Conservation (phyloP, 1,140 invertebrate species). For the Heliconius congener region DNA sequence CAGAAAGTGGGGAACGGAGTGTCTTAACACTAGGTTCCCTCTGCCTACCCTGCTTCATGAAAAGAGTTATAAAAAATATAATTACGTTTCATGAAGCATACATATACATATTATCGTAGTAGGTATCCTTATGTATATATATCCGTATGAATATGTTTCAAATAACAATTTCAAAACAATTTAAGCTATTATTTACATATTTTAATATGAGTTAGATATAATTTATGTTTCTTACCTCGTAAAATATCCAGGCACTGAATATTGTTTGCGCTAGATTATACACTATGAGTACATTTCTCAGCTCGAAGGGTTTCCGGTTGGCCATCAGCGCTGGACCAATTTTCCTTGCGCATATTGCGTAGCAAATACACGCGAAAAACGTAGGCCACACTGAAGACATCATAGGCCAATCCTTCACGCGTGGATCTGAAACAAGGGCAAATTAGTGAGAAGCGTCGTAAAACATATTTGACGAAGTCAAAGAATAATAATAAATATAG, state of each 20-base stretch:
- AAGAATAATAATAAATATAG: neutral
- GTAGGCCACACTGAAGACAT: conserved; percentile 96
- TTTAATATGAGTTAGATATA: too few species aligned
- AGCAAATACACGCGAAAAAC: conserved; percentile 89
- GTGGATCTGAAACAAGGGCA: conserved; percentile 86
- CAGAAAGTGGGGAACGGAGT: too few species aligned
- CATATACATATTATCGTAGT: too few species aligned
- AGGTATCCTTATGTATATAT: too few species aligned
- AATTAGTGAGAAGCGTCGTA: neutral
- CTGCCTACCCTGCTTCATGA: too few species aligned
- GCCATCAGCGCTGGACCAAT: conserved; percentile 94
- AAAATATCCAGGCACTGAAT: conserved; percentile 95
- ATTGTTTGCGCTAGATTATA: conserved; percentile 95
- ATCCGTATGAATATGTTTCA: too few species aligned
- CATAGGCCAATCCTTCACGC: conserved; percentile 94
- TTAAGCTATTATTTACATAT: too few species aligned
- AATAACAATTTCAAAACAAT: too few species aligned
- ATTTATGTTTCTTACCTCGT: conserved; percentile 85
- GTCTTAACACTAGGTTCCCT: too few species aligned
- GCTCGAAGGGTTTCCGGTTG: conserved; percentile 93
- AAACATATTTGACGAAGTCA: neutral
- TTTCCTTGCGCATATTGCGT: conserved; percentile 92
- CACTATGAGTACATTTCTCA: conserved; percentile 89
- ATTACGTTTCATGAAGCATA: too few species aligned
- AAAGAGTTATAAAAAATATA: too few species aligned